Evolutionary conservation across 2,888 invertebrate species (phyloP).

Genomic region (Heliconius ethilla): DNA sequence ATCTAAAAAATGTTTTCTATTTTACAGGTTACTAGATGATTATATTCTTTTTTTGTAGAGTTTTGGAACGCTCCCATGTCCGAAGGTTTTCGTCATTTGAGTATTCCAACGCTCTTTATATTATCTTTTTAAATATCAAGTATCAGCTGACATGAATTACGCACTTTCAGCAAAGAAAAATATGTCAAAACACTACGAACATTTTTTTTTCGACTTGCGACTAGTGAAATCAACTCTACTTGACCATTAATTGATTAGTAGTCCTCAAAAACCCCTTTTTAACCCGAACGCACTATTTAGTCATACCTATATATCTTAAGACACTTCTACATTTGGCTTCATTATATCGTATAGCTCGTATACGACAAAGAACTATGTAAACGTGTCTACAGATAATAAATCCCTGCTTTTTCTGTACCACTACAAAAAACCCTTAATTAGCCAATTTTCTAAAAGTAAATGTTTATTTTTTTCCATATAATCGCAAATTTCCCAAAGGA

Average conservation of each 20-base stretch:
- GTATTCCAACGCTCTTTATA: constrained; percentile 67
- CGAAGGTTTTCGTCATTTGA: constrained; percentile 61
- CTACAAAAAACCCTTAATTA: constrained; percentile 66
- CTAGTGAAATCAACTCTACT: constrained; percentile 83
- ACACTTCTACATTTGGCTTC: constrained; percentile 64
- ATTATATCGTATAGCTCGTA: constrained; percentile 69
- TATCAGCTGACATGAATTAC: constrained; percentile 83
- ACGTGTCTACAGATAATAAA: constrained; percentile 45
- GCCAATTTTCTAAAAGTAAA: constrained; percentile 70
- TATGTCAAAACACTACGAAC: constrained; percentile 83
- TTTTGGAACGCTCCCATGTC: constrained; percentile 71
- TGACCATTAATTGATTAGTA: constrained; percentile 79
- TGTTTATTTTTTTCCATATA: constrained; percentile 56
- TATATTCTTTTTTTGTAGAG: constrained; percentile 50
- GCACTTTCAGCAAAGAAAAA: constrained; percentile 84
- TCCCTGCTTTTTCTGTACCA: constrained; percentile 58
- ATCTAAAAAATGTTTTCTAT: constrained; percentile 73
- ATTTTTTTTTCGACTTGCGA: constrained; percentile 80
- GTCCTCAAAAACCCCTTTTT: constrained; percentile 73
- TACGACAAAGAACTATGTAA: constrained; percentile 64
- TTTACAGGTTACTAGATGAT: constrained; percentile 69
- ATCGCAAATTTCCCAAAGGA: constrained; percentile 60
- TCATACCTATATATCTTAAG: constrained; percentile 70
- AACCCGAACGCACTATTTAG: constrained; percentile 78
- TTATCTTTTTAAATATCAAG: constrained; percentile 66